Evolutionary conservation across 2,113 vertebrate species (phyloP), one percentile per base, ranked within the genome.

Genomic region (Anolis carolinensis): DNA sequence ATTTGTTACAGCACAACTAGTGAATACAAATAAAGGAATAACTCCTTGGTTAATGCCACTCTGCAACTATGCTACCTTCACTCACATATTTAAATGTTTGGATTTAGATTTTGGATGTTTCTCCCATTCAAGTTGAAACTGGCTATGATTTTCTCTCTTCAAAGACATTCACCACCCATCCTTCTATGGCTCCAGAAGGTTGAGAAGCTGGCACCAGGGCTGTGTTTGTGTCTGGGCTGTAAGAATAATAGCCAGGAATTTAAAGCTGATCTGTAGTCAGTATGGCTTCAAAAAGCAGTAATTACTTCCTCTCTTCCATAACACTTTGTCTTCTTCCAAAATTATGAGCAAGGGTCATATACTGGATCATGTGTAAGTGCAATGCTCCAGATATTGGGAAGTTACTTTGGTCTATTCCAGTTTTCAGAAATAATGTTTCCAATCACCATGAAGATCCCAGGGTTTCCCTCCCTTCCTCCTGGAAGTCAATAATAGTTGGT

Each of bases 111-210:
- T 91, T 90, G 93, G 92, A 93, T 89, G 90, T 75, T 93, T 93
- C 92, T 94, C 86, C 87, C 0, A 86, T 92, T 93, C 94, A 94
- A 93, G 93, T 92, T 94, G 90, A 93, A 93, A 92, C 95, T 94
- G 93, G 94, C 94, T 94, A 93, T 85, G 83, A 93, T 89, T 92
- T 93, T 90, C 0, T 0, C 84, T 93, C 88, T 94, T 95, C 90
- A 92, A 92, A 94, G 93, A 91, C 88, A 82, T 88, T 94, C 91
- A 92, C 86, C 79, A 83, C 92, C 91, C 94, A 93, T 83, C 88
- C 88, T 91, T 81, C 8, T 88, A 88, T 93, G 94, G 90, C 90
- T 95, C 90, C 44, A 65, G 23, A 13, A 86, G 85, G 86, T 83
- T 88, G 79, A 95, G 86, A n/a, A 93, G 85, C 75, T 94, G 93